phyloP scores from a whole-genome alignment of 1,140 invertebrate genomes.

The Druon quercuslanigerum region DNA sequence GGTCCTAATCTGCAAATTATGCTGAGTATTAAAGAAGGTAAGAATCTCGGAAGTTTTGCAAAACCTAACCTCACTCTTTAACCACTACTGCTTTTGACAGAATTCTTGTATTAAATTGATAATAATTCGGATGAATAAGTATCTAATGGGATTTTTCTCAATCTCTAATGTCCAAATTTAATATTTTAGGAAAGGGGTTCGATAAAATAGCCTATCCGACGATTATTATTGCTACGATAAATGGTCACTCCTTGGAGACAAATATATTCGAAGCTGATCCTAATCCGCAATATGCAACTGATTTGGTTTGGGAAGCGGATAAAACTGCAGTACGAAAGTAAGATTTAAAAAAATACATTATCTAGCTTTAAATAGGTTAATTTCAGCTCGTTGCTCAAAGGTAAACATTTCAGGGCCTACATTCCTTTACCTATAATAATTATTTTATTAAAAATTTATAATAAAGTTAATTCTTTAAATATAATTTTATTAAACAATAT shows the following conservation, averaged over 20 bases:
- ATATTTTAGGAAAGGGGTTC: conserved; percentile 70
- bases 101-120: neutral
- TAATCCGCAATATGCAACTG: conserved; percentile 69
- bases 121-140: neutral
- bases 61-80: conserved; percentile 49
- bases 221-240: conserved; percentile 73
- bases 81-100: neutral
- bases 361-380: too few species aligned
- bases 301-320: conserved; percentile 76
- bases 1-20: conserved; percentile 73
- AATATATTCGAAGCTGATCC: conserved; percentile 66
- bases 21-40: conserved; percentile 75
- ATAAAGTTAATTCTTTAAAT: too few species aligned
- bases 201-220: conserved; percentile 71
- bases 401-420: too few species aligned
- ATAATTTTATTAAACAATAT: too few species aligned
- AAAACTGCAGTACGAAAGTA: conserved; percentile 73
- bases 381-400: too few species aligned
- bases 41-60: conserved; percentile 33
- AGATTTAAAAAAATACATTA: conserved; percentile 26
- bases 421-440: too few species aligned
- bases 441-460: too few species aligned
- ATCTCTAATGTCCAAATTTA: neutral
- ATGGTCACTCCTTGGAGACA: conserved; percentile 73
- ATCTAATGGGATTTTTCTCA: conserved; percentile 27